Conservation (phyloP, 1,140 invertebrate species). For the Drosophila chauvacae region DNA sequence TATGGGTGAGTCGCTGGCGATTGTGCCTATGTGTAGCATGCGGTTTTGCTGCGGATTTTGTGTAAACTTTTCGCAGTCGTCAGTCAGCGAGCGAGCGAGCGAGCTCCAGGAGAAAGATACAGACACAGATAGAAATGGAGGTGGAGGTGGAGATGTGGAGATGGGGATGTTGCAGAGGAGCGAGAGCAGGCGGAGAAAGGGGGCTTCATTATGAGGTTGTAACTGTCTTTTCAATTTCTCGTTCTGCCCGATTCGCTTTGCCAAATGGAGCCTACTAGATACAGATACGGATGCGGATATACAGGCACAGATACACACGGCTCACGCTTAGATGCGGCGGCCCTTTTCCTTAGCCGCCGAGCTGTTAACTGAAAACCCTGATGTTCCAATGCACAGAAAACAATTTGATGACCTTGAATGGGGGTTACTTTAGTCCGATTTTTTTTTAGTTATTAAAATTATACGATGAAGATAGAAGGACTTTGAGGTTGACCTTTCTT, state of each 20-base stretch:
- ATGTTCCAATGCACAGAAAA: constrained; percentile 6
- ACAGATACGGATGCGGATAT: constrained; percentile 47
- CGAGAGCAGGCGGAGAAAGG: constrained; percentile 5
- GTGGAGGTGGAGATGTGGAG: constrained; percentile 1
- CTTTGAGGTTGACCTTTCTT: no score
- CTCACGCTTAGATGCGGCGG: constrained; percentile 17
- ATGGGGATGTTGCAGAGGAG: background rate
- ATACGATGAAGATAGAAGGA: background rate
- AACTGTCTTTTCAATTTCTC: constrained; percentile 83
- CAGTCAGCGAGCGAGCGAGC: constrained; percentile 21
- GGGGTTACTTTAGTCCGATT: background rate
- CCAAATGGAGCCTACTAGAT: constrained; percentile 68
- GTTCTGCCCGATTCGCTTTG: constrained; percentile 81
- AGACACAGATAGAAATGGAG: constrained; percentile 21
- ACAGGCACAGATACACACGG: constrained; percentile 16
- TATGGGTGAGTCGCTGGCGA: constrained; percentile 16
- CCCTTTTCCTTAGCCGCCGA: constrained; percentile 31
- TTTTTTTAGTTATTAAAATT: background rate
- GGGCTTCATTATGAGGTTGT: constrained; percentile 76
- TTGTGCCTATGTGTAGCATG: constrained; percentile 60
- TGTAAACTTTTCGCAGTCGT: constrained; percentile 61
- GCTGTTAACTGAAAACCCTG: constrained; percentile 63
- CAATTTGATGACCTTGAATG: background rate
- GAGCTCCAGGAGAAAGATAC: constrained; percentile 35
- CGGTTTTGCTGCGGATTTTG: constrained; percentile 70